Conservation (phyloP, 2,797 vertebrate genomes). For the Erethizon dorsatum region DNA sequence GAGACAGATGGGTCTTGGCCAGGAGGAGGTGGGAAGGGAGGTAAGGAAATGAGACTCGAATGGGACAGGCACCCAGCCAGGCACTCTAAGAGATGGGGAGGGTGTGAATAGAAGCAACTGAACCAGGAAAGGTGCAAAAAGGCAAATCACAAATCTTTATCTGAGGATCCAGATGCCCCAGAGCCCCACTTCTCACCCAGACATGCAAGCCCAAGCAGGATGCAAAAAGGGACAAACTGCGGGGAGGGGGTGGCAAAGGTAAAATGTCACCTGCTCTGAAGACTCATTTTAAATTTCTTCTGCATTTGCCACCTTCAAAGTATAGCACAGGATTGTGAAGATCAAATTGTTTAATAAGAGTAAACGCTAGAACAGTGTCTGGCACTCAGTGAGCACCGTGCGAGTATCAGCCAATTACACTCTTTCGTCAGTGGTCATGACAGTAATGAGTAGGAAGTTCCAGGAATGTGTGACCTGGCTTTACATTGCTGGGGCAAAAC, state of each 20-base stretch:
- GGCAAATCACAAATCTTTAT: neutral
- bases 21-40: constrained; percentile 61
- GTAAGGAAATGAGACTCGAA: constrained; percentile 68
- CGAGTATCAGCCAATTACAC: neutral
- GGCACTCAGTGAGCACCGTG: neutral
- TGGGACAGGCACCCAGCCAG: constrained; percentile 54
- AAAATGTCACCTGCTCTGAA: neutral
- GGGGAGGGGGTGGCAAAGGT: no score
- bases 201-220: neutral
- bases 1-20: constrained; percentile 73
- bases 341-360: neutral
- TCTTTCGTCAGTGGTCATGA: neutral
- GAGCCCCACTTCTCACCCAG: neutral
- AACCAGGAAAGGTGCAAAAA: neutral
- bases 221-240: neutral
- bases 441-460: neutral
- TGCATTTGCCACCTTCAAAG: neutral
- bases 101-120: neutral
- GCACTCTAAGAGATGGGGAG: constrained; percentile 25
- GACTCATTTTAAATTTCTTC: neutral
- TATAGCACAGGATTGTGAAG: neutral
- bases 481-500: neutral
- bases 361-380: no score
- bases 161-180: neutral
- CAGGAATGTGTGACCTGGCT: neutral